Evolutionary conservation across 2,113 vertebrate genomes (phyloP).

Genomic region (Murina feae): DNA sequence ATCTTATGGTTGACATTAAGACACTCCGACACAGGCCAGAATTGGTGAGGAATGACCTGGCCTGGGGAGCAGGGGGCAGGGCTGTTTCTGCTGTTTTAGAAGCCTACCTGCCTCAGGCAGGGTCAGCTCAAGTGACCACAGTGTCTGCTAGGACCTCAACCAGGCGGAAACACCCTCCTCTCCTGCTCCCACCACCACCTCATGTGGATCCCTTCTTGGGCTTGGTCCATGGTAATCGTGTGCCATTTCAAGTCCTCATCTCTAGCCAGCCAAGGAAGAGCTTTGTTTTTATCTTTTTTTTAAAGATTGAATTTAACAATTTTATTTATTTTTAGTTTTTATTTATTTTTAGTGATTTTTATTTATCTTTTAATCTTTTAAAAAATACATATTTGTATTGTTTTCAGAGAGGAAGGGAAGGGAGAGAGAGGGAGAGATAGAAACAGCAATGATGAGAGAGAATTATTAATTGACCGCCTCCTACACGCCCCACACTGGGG

Average conservation of each 20-base stretch:
- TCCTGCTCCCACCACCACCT: background rate
- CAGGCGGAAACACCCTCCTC: background rate
- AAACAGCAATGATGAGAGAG: background rate
- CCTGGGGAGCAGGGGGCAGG: background rate
- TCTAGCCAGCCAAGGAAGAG: background rate
- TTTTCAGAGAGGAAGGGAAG: background rate
- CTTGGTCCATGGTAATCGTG: background rate
- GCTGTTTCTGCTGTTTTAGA: background rate
- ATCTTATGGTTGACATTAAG: background rate
- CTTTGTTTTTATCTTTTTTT: background rate
- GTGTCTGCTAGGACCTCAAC: background rate
- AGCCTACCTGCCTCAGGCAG: background rate
- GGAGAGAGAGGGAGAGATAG: background rate
- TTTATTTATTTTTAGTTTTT: background rate
- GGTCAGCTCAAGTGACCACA: background rate
- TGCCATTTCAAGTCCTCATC: background rate
- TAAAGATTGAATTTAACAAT: background rate
- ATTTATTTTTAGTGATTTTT: background rate
- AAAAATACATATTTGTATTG: too few species aligned
- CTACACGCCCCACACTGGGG: background rate
- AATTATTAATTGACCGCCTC: too few species aligned
- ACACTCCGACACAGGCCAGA: background rate
- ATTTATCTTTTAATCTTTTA: too few species aligned
- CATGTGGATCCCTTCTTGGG: accelerated
- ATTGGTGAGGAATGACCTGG: background rate